Base-by-base conservation (phyloP, 1,140 invertebrate genomes). In the Amphibalanus amphitrite region DNA sequence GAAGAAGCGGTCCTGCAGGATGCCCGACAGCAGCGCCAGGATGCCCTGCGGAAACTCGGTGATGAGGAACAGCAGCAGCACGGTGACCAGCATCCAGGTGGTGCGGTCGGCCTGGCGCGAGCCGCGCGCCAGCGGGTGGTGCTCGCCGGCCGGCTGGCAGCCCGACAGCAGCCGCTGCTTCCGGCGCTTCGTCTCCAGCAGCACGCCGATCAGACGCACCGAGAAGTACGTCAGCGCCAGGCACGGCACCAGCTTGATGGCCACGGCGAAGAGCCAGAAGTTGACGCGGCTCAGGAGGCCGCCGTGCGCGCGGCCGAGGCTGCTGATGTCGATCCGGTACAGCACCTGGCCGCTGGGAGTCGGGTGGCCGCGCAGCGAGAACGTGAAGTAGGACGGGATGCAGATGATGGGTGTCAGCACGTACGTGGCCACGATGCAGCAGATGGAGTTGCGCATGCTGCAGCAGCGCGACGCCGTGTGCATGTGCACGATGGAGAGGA, bases 11-110 rank as follows among this genome's bases (percentile, higher is more conserved):
- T 76, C 73, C 3, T 73, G 74, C 28, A 75, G 74, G 67, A 77
- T 69, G 20, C 75, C 75, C 3, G 76, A 72, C 13, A 77, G 71
- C 23, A 75, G 69, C 0, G 74, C 76, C 4, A 77, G 74, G 29
- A 77, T 69, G 1, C 74, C 77, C 69, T 85, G 83, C 0, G 93
- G 93, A 65, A 95, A 85, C 80, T 95, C 93, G 0, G 92, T 93
- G 0, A 93, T 82, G 0, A 95, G 83, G 76, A 95, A 95, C 0
- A 95, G 82, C 0, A 92, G 79, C 3, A 96, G 82, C 0, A 97
- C 89, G 0, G 92, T 92, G 4, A 97, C 82, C 15, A 97, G 82
- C 88, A 97, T 94, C 73, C 88, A 87, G 0, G 93, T 96, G 0
- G 94, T 97, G 73, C 90, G 85, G 78, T 94, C 90, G 0, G 88